Conservation (phyloP, 1,140 invertebrate genomes). For the Medauroidea extradentata region DNA sequence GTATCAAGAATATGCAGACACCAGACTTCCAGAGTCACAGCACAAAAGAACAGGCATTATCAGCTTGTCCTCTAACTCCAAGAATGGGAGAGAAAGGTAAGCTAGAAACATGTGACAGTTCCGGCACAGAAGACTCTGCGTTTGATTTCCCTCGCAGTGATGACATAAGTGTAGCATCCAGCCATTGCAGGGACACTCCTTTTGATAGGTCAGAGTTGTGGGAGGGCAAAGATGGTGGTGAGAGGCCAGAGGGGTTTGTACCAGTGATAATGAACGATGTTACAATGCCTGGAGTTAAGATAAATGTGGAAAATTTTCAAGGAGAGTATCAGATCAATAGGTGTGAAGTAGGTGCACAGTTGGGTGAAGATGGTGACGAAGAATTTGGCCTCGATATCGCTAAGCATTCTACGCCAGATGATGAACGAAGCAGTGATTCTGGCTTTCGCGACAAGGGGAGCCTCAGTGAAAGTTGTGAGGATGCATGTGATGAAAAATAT, state of each 20-base stretch:
- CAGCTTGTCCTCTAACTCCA: too few relatives aligned
- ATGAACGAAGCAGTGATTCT: slow-evolving; percentile 51
- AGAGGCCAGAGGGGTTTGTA: too few relatives aligned
- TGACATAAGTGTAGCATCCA: too few relatives aligned
- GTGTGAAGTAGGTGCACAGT: slow-evolving; percentile 22
- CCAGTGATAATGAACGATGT: too few relatives aligned
- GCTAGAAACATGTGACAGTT: slow-evolving; percentile 7
- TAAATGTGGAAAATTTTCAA: not conserved
- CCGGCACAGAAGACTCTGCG: slow-evolving; percentile 7
- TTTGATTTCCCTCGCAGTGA: slow-evolving; percentile 4
- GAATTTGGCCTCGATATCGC: slow-evolving; percentile 7
- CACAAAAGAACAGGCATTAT: too few relatives aligned
- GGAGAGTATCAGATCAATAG: slow-evolving; percentile 1
- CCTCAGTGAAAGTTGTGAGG: slow-evolving; percentile 33
- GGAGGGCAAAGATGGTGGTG: too few relatives aligned
- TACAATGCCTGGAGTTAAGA: too few relatives aligned
- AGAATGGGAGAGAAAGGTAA: not conserved
- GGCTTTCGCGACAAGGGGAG: slow-evolving; percentile 50
- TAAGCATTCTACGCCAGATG: slow-evolving; percentile 45
- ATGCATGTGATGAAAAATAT: slow-evolving; percentile 50
- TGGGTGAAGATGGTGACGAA: slow-evolving; percentile 43
- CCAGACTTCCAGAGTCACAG: too few relatives aligned
- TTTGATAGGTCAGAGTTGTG: too few relatives aligned
- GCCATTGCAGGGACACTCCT: too few relatives aligned
- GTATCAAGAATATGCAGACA: too few relatives aligned